phyloP scores from a whole-genome alignment of 2,113 vertebrate genomes.

The Corydoras maculifer region DNA sequence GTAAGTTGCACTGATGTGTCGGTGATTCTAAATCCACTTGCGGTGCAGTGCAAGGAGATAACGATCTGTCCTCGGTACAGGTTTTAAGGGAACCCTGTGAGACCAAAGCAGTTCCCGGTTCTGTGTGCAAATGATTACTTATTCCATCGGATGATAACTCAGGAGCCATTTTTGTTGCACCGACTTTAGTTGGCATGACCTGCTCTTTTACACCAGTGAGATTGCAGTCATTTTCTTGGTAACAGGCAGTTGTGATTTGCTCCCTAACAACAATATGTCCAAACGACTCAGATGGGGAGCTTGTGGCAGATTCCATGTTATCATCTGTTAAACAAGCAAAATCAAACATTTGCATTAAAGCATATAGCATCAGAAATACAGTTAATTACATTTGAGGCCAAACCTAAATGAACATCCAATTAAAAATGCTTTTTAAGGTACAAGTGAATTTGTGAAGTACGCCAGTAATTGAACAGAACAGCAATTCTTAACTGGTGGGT shows the following conservation, averaged over 20 bases:
- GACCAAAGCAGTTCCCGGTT: constrained; percentile 6
- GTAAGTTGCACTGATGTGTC: constrained; percentile 18
- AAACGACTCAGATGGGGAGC: constrained; percentile 51
- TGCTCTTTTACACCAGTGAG: constrained; percentile 58
- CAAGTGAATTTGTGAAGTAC: too few species aligned
- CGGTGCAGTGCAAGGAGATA: background rate
- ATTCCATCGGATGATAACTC: constrained; percentile 9
- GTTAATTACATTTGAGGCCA: too few species aligned
- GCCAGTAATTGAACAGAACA: too few species aligned
- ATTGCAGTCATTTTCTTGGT: constrained; percentile 60
- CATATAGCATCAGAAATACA: background rate
- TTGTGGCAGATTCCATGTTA: constrained; percentile 5
- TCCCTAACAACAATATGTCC: constrained; percentile 67
- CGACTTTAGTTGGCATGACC: constrained; percentile 29
- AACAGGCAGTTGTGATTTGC: constrained; percentile 48
- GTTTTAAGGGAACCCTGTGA: constrained; percentile 20
- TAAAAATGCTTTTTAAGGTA: too few species aligned
- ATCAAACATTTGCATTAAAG: background rate
- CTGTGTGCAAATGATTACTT: background rate
- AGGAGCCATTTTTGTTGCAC: constrained; percentile 5
- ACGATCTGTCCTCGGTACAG: background rate
- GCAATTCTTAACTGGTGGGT: too few species aligned
- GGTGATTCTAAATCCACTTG: constrained; percentile 5
- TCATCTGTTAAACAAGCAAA: constrained; percentile 41
- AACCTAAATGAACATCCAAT: too few species aligned